Evolutionary conservation across 2,888 invertebrate species (phyloP), one percentile per base, ranked within the genome.

Genomic region (Platycheirus albimanus): DNA sequence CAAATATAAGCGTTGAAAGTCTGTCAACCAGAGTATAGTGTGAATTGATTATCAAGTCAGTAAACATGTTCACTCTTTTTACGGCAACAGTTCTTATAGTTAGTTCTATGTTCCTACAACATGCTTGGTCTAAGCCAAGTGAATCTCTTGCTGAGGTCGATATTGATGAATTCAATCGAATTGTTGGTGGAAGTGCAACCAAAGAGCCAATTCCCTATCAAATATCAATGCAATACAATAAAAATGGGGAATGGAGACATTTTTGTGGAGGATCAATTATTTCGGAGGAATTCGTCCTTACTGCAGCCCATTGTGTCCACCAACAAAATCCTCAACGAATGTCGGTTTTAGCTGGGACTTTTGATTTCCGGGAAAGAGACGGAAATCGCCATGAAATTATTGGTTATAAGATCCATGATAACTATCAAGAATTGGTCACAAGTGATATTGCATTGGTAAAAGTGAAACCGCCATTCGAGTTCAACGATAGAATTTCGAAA

Each of bases 181-280:
- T 90, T 43, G 89, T 90, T 6, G 90, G 89, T 13, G 90, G 90
- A 0, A 64, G 74, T 2, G 87, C 88, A 79, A 85, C 89, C 17
- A 88, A 86, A 0, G 24, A 36, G 0, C 86, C 85, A 15, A 79
- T 87, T 61, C 87, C 87, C 0, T 88, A 87, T 52, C 87, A 87
- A 71, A 85, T 87, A 0, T 88, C 88, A 0, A 71, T 79, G 24
- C 70, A 79, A 54, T 30, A 88, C 61, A 86, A 85, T 7, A 74
- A 45, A n/a, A 85, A 85, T 2, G 79, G 64, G 0, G 76, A 80
- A 13, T 85, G 78, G 76, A 64, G 81, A n/a, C 86, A 87, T 36
- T 87, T 86, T 54, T 90, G 90, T 69, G 90, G 90, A 3, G 90
- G 90, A n/a, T 86, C 87, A 0, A 90, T 90, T 11, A 85, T 90